phyloP scores from a whole-genome alignment of 2,113 vertebrate genomes.

The Phodopus roborovskii region DNA sequence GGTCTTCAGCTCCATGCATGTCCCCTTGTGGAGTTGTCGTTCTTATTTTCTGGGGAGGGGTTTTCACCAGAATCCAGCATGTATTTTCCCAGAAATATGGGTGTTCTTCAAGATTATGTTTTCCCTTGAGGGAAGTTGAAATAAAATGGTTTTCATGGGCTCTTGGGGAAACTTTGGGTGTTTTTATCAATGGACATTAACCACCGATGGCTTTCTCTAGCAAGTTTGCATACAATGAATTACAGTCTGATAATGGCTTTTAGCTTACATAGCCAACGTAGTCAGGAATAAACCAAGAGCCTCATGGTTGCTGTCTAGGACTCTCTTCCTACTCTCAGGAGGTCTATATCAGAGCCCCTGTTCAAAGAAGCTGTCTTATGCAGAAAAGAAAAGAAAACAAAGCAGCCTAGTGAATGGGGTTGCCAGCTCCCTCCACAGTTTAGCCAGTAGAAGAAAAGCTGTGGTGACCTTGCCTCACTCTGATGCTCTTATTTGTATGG shows the following conservation, averaged over 20 bases:
- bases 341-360: neutral
- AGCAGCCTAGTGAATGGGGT: neutral
- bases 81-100: conserved; percentile 76
- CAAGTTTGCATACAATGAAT: conserved; percentile 62
- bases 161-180: conserved; percentile 71
- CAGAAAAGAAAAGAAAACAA: neutral
- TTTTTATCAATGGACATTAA: conserved; percentile 81
- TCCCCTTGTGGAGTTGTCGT: conserved; percentile 48
- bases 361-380: neutral
- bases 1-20: conserved; percentile 72
- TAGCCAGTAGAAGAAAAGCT: neutral
- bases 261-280: conserved; percentile 66
- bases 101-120: conserved; percentile 75
- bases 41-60: conserved; percentile 22
- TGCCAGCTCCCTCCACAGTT: neutral
- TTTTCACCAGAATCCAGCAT: conserved; percentile 69
- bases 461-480: neutral
- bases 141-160: conserved; percentile 78
- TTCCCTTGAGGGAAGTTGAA: conserved; percentile 74
- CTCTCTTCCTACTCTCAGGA: neutral
- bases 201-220: conserved; percentile 75
- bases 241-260: conserved; percentile 71
- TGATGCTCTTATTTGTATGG: neutral
- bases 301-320: neutral
- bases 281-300: conserved; percentile 32